A percentile compares a stretch with the other conserved stretches of the same genome.
Evolutionary conservation across 2,888 invertebrate species (phyloP).

Genomic region (Drosophila rellima): DNA sequence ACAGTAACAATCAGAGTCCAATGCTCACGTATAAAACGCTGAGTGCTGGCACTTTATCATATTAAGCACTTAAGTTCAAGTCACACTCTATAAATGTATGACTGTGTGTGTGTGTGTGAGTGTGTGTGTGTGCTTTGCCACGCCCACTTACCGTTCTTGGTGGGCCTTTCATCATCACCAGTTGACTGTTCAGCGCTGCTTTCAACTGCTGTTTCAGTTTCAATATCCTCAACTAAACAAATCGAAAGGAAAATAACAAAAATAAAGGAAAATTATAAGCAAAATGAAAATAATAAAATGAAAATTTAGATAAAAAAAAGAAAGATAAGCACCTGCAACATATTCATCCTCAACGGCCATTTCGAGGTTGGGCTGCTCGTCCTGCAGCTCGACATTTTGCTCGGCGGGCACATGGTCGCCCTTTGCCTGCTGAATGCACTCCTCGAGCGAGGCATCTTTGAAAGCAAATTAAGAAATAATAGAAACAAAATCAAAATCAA

Average conservation of each 20-base stretch:
- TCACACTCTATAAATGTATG: slow-evolving; percentile 36
- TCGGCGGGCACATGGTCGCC: slow-evolving; percentile 86
- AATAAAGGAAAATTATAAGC: slow-evolving; percentile 50
- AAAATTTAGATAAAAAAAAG: slow-evolving; percentile 7
- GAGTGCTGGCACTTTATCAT: slow-evolving; percentile 81
- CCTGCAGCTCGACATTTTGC: slow-evolving; percentile 84
- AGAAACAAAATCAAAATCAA: slow-evolving; percentile 39
- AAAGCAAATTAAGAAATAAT: neutral
- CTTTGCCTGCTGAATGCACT: slow-evolving; percentile 88
- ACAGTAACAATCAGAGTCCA: slow-evolving; percentile 30
- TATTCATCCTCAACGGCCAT: slow-evolving; percentile 67
- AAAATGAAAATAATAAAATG: slow-evolving; percentile 28
- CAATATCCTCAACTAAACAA: slow-evolving; percentile 71
- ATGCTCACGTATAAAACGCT: slow-evolving; percentile 34
- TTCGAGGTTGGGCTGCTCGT: slow-evolving; percentile 79
- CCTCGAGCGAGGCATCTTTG: slow-evolving; percentile 89
- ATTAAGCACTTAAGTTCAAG: slow-evolving; percentile 80
- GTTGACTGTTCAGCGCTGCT: slow-evolving; percentile 64
- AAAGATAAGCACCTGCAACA: slow-evolving; percentile 68
- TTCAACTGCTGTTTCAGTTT: slow-evolving; percentile 66
- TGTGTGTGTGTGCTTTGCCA: slow-evolving; percentile 11
- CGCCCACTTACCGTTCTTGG: slow-evolving; percentile 82
- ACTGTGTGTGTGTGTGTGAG: slow-evolving; percentile 20
- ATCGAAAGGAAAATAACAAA: slow-evolving; percentile 34
- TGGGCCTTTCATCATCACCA: slow-evolving; percentile 61